Base-by-base conservation (phyloP, 2,797 vertebrate genomes). In the Spinibarbus caldwelli region DNA sequence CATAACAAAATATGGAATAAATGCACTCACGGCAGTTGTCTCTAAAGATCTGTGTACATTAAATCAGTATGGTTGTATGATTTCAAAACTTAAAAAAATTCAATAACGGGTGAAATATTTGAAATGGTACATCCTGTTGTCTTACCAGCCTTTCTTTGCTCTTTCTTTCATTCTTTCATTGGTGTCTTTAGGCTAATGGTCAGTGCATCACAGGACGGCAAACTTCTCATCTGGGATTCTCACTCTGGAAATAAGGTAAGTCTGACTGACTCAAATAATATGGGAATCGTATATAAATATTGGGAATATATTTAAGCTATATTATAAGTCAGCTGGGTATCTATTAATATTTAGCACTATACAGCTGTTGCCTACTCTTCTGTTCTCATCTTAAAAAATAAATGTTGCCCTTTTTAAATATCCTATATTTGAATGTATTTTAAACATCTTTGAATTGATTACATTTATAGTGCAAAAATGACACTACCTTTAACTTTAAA, bases 161-260 rank as follows among this genome's bases (percentile, higher is more conserved):
- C 15, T 54, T 11, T 34, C 34, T 64, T 78, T 4, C 57, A 19
- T 11, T 34, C 34, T 64, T 78, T 4, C 57, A 19, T n/a, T 77
- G 26, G 38, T 47, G 10, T 75, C 78, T 82, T 21, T 89, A 97
- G 97, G 90, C 91, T 94, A 91, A 95, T 97, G 95, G 96, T 97
- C 90, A 97, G 96, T 57, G 97, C 97, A 34, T 97, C 97, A 85
- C 97, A 97, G 94, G 97, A 97, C 2, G 97, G 97, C 2, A 97
- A 97, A 88, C 94, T 97, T 8, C 96, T 97, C 19, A 86, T 97
- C 70, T 97, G 97, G 97, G 97, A 97, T 90, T 91, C 93, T 81
- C 95, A 95, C 88, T 90, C 94, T 78, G 94, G 95, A 11, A 95
- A 95, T 87, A 95, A 95, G 94, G 95, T 95, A 9, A 82, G 89